Evolutionary conservation across 2,113 vertebrate species (phyloP).

Genomic region (Suricata suricatta): DNA sequence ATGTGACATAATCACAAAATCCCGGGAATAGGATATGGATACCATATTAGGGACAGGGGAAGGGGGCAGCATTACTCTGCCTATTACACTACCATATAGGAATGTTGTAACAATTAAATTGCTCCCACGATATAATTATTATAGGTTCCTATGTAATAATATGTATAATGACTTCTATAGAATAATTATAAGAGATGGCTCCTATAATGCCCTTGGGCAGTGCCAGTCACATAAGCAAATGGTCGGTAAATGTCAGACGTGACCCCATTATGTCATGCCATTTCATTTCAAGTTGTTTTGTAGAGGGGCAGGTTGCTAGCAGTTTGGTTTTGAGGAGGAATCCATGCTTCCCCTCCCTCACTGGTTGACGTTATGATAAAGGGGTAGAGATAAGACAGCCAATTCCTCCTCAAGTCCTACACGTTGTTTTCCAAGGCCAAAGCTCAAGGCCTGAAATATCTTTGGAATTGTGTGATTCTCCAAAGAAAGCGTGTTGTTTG

Average conservation of each 20-base stretch:
- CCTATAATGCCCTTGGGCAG: neutral
- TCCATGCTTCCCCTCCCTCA: neutral
- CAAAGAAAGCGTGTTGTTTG: neutral
- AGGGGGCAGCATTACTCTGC: neutral
- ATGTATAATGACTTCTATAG: no score
- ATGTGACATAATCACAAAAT: neutral
- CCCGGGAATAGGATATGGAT: neutral
- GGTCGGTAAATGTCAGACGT: neutral
- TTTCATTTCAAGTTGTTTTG: neutral
- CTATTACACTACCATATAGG: neutral
- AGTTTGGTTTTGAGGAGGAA: neutral
- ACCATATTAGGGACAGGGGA: neutral
- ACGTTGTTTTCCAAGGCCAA: constrained; percentile 36
- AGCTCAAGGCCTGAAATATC: neutral
- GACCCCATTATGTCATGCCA: neutral
- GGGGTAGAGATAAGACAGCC: neutral
- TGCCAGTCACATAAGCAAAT: neutral
- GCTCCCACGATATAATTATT: neutral
- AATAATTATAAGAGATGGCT: neutral
- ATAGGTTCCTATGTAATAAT: no score
- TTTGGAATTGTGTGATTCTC: constrained; percentile 12
- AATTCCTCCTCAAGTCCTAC: neutral
- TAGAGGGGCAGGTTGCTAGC: neutral
- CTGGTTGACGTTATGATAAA: constrained; percentile 14
- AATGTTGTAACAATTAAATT: neutral